Percentiles rank a stretch among this genome's conserved stretches.
Conservation (phyloP, 2,113 vertebrate species). For the Chaetorhynchus papuensis region DNA sequence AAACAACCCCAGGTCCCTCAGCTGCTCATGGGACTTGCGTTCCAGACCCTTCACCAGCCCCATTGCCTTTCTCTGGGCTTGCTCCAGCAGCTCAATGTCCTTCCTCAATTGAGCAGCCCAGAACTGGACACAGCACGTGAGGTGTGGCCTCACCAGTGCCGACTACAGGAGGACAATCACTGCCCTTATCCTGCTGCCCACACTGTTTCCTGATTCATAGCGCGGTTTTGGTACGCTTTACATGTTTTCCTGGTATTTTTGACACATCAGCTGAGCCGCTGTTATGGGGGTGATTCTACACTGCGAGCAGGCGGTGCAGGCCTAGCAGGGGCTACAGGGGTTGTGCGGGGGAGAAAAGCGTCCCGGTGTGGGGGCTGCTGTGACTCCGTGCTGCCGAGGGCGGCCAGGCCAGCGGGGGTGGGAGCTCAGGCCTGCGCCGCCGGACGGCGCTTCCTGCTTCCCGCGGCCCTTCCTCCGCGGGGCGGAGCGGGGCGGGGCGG, state of each 20-base stretch:
- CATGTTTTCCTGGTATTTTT: not conserved
- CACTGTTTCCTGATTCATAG: no score
- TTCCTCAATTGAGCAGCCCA: fast-evolving
- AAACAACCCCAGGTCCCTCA: not conserved
- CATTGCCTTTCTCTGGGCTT: not conserved
- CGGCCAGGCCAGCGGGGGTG: not conserved
- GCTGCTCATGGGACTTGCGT: fast-evolving
- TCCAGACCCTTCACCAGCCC: not conserved
- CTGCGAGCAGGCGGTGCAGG: not conserved
- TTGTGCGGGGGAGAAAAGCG: fast-evolving
- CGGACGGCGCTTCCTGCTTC: not conserved
- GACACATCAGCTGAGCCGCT: fast-evolving
- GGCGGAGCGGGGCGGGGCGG: not conserved
- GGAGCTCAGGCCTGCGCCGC: fast-evolving
- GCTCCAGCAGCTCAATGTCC: not conserved
- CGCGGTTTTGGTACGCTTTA: fast-evolving
- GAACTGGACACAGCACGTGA: not conserved
- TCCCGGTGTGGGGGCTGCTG: no score
- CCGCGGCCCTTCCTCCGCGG: not conserved
- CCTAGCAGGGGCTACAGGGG: fast-evolving
- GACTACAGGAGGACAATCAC: fast-evolving
- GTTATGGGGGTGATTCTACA: fast-evolving
- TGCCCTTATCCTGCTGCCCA: not conserved
- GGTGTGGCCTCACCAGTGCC: not conserved
- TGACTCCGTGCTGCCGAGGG: fast-evolving